These are phyloP conservation scores for Calidris pugnax DNA, from an alignment of 2,113 vertebrate species.

Conservation along the genomic window DNA sequence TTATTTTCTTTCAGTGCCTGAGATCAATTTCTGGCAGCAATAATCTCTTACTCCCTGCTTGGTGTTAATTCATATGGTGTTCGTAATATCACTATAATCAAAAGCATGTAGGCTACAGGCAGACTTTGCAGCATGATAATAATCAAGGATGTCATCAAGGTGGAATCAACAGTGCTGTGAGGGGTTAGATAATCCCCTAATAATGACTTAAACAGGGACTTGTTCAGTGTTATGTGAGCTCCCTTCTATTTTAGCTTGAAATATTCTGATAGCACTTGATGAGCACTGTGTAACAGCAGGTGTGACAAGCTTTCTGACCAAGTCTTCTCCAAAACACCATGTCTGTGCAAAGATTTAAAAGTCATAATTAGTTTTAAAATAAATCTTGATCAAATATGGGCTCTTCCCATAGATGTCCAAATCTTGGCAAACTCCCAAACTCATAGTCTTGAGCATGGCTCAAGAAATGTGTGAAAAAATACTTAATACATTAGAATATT, in stretches of 20 bases:
- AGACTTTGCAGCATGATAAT: not conserved
- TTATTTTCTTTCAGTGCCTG: not conserved
- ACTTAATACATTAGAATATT: not conserved
- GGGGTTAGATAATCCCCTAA: not conserved
- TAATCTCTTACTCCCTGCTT: not conserved
- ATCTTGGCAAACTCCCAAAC: not conserved
- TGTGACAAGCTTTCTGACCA: not conserved
- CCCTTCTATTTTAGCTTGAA: not conserved
- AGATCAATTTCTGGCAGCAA: not conserved
- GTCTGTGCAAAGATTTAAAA: not conserved
- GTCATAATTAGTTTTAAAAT: not conserved
- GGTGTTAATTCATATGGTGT: not conserved
- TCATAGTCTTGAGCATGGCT: not conserved
- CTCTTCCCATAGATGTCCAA: not conserved
- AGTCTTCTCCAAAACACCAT: not conserved
- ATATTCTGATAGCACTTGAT: not conserved
- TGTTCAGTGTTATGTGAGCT: not conserved
- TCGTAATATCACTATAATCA: not conserved
- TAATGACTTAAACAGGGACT: not conserved
- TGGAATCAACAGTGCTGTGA: not conserved
- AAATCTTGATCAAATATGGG: not conserved
- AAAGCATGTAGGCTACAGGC: not conserved
- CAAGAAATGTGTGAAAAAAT: not conserved
- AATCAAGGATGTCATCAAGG: not conserved
- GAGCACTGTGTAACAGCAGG: not conserved